Conservation (phyloP, 2,888 invertebrate genomes). For the Cotesia congregata region DNA sequence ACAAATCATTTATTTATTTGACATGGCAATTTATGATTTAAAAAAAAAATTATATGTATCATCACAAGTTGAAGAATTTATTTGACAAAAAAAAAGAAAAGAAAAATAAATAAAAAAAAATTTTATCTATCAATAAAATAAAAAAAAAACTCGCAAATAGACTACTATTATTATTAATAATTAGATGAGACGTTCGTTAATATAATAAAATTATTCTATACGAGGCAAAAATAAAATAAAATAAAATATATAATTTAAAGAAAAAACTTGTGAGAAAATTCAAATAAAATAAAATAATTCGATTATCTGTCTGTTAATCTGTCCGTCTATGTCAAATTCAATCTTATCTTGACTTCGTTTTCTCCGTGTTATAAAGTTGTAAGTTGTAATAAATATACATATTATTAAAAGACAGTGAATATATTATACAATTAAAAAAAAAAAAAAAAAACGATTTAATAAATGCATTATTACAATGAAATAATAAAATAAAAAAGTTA, state of each 20-base stretch:
- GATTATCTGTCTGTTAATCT: conserved; percentile 61
- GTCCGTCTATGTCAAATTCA: conserved; percentile 58
- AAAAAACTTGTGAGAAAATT: conserved; percentile 35
- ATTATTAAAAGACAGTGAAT: conserved; percentile 38
- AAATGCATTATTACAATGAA: conserved; percentile 39
- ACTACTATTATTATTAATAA: conserved; percentile 37
- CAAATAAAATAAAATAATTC: conserved; percentile 53
- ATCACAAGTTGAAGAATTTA: neutral
- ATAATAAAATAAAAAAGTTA: conserved; percentile 23
- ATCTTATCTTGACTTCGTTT: conserved; percentile 57
- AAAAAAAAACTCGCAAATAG: neutral
- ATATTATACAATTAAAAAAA: conserved; percentile 31
- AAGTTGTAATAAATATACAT: conserved; percentile 45
- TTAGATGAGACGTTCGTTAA: conserved; percentile 46
- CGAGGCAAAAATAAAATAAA: conserved; percentile 37
- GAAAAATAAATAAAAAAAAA: neutral
- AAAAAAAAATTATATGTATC: neutral
- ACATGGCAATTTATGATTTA: neutral
- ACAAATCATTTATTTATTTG: neutral
- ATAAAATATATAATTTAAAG: conserved; percentile 44
- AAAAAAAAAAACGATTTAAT: conserved; percentile 39
- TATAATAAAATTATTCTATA: conserved; percentile 35
- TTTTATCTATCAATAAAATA: neutral
- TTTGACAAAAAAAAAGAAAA: neutral
- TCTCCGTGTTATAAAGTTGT: conserved; percentile 67